Evolutionary conservation across 2,113 vertebrate genomes (phyloP).

Genomic region (Herpetotheres cachinnans): DNA sequence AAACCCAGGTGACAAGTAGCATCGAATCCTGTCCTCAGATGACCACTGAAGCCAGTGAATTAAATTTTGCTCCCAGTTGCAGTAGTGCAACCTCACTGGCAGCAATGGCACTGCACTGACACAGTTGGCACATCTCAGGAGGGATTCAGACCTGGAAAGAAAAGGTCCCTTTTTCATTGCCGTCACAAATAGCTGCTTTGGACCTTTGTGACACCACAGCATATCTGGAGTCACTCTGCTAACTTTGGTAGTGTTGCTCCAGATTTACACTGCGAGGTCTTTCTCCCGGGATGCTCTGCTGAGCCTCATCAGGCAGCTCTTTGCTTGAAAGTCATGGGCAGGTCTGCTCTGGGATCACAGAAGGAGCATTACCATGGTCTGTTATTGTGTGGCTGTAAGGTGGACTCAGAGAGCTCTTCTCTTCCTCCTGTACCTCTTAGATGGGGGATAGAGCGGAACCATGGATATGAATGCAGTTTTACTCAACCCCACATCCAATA

Average conservation of each 20-base stretch:
- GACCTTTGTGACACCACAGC: not conserved
- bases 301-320: not conserved
- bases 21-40: not conserved
- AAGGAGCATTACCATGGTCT: not conserved
- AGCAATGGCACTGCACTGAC: not conserved
- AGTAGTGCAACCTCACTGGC: not conserved
- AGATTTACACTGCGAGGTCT: not conserved
- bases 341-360: not conserved
- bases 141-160: not conserved
- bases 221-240: not conserved
- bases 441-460: not conserved
- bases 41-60: not conserved
- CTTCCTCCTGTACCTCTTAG: not conserved
- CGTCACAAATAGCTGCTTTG: not conserved
- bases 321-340: not conserved
- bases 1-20: not conserved
- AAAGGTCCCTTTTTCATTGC: not conserved
- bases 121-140: not conserved
- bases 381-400: not conserved
- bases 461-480: slow-evolving; percentile 9
- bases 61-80: not conserved
- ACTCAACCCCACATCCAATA: slow-evolving; percentile 37
- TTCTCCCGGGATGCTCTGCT: not conserved
- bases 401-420: not conserved
- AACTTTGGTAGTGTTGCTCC: not conserved